A percentile compares a stretch with the other conserved stretches of the same genome.
Evolutionary conservation across 2,113 vertebrate genomes (phyloP).

Genomic region (Xenopus tropicalis): DNA sequence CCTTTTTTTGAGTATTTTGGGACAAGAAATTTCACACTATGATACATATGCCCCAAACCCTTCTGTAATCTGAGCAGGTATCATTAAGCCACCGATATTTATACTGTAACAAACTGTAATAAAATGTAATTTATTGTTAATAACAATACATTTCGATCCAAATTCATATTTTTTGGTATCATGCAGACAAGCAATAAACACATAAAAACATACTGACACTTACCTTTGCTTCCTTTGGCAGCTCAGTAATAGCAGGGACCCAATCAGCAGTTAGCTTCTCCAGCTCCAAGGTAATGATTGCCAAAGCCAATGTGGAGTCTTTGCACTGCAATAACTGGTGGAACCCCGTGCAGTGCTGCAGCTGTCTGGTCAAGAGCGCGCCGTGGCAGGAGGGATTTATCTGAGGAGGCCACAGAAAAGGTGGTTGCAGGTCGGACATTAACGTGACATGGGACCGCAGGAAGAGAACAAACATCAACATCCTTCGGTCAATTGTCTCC

Average conservation of each 20-base stretch:
- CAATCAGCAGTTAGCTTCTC: slow-evolving; percentile 80
- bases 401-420: slow-evolving; percentile 72
- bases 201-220: slow-evolving; percentile 60
- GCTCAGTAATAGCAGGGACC: slow-evolving; percentile 78
- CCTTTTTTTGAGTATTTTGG: too few relatives aligned
- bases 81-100: too few relatives aligned
- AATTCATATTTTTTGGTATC: too few relatives aligned
- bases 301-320: slow-evolving; percentile 92
- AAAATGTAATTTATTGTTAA: too few relatives aligned
- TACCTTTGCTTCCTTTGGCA: slow-evolving; percentile 90
- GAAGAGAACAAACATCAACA: slow-evolving; percentile 54
- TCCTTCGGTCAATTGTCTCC: slow-evolving; percentile 55
- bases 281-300: slow-evolving; percentile 96
- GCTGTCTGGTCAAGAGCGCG: slow-evolving; percentile 89
- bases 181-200: too few relatives aligned
- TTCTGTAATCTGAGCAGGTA: too few relatives aligned
- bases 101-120: too few relatives aligned
- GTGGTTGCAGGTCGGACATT: slow-evolving; percentile 69
- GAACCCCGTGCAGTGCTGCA: slow-evolving; percentile 96
- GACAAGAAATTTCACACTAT: too few relatives aligned
- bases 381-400: slow-evolving; percentile 86
- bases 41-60: too few relatives aligned
- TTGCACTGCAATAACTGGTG: slow-evolving; percentile 97
- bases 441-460: slow-evolving; percentile 79
- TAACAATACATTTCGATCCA: too few relatives aligned